phyloP scores from a whole-genome alignment of 2,888 invertebrate species.

The Helobdella robusta region DNA sequence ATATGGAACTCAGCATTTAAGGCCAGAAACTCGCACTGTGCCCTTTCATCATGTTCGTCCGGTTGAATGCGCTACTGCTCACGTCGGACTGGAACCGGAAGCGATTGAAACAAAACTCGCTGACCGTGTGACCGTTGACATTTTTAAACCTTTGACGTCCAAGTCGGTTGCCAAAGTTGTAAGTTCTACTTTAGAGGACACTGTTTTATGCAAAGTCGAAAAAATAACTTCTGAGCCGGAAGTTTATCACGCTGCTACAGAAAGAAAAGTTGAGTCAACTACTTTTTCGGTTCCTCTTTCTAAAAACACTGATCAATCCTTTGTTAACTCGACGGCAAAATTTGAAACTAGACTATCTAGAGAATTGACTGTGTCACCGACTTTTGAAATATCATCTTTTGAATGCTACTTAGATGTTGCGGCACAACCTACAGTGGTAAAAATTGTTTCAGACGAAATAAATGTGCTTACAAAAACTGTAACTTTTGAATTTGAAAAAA shows the following conservation, averaged over 20 bases:
- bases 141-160: too few species aligned
- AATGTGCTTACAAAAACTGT: background rate
- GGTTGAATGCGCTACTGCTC: background rate
- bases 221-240: background rate
- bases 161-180: too few species aligned
- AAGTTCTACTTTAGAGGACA: too few species aligned
- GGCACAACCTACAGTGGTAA: background rate
- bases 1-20: background rate
- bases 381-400: conserved; percentile 16
- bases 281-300: too few species aligned
- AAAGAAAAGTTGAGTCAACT: background rate
- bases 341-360: background rate
- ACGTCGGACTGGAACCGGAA: conserved; percentile 10
- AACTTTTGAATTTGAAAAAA: background rate
- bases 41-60: background rate
- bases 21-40: background rate
- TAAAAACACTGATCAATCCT: conserved; percentile 17
- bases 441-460: background rate
- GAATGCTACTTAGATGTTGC: conserved; percentile 12
- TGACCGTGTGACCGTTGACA: background rate
- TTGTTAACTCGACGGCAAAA: background rate
- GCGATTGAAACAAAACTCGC: conserved; percentile 1
- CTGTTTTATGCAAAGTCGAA: too few species aligned
- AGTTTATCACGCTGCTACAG: background rate
- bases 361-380: conserved; percentile 17